Conservation (phyloP, 2,113 vertebrate genomes). For the Tachysurus vachellii region DNA sequence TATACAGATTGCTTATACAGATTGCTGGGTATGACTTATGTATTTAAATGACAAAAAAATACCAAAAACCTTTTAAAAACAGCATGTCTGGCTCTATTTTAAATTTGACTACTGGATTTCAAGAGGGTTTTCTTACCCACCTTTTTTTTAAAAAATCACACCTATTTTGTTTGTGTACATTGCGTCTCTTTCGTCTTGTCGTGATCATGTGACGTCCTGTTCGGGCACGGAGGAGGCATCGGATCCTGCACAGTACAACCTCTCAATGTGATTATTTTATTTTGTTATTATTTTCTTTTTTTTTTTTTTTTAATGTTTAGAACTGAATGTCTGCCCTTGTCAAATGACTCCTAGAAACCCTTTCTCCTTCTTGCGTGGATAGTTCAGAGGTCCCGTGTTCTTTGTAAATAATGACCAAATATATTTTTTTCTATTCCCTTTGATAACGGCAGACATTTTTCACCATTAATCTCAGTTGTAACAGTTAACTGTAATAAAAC, state of each 20-base stretch:
- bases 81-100: conserved; percentile 77
- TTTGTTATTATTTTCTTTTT: too few species aligned
- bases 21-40: conserved; percentile 68
- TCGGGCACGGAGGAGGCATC: conserved; percentile 65
- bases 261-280: conserved; percentile 56
- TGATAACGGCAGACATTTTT: conserved; percentile 83
- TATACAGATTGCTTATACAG: conserved; percentile 57
- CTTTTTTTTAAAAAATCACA: conserved; percentile 62
- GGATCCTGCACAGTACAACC: conserved; percentile 69
- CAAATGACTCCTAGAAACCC: conserved; percentile 65
- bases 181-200: conserved; percentile 70
- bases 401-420: conserved; percentile 94
- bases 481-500: conserved; percentile 80
- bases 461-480: conserved; percentile 77
- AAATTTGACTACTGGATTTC: conserved; percentile 78
- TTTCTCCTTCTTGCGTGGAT: conserved; percentile 74
- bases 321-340: conserved; percentile 80
- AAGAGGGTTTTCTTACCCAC: conserved; percentile 66
- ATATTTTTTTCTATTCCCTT: conserved; percentile 80
- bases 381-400: conserved; percentile 79
- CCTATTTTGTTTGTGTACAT: conserved; percentile 57
- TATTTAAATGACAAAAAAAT: conserved; percentile 69
- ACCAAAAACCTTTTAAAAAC: conserved; percentile 67
- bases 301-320: conserved; percentile 63
- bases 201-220: conserved; percentile 73